These are phyloP conservation scores for Coracias cyanogaster DNA, from an alignment of 2,797 vertebrate genomes.

Conservation along the genomic window DNA sequence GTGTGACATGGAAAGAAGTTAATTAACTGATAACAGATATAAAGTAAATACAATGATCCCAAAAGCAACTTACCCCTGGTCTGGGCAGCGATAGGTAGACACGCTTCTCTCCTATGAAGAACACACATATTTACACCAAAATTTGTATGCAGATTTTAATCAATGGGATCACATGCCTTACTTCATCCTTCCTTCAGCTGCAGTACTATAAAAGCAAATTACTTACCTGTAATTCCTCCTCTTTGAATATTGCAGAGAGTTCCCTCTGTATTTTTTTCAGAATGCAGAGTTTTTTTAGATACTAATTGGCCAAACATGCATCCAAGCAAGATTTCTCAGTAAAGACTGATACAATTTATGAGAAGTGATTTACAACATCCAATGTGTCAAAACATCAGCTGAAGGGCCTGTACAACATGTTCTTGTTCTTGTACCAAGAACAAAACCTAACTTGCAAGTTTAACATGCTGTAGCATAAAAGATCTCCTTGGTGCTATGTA, in stretches of 20 bases:
- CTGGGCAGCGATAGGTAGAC: constrained; percentile 94
- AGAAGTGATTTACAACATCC: neutral
- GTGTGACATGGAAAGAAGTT: neutral
- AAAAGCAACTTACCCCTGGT: constrained; percentile 88
- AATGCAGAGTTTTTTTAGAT: neutral
- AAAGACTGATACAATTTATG: neutral
- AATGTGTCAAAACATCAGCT: neutral
- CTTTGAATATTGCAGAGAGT: neutral
- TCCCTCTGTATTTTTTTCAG: neutral
- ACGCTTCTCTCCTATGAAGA: constrained; percentile 93
- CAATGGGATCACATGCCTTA: neutral
- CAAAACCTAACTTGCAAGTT: neutral
- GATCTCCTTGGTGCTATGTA: neutral
- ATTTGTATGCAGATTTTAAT: constrained; percentile 5
- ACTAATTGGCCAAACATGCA: neutral
- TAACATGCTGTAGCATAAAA: neutral
- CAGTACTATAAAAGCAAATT: neutral
- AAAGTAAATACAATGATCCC: neutral
- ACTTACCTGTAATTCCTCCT: constrained; percentile 45
- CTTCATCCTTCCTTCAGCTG: neutral
- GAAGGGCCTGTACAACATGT: neutral
- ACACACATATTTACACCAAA: constrained; percentile 72
- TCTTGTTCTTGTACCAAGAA: too few relatives aligned
- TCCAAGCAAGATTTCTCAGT: neutral
- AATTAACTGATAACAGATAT: neutral